Percentiles rank a stretch among this genome's conserved stretches.
phyloP scores from a whole-genome alignment of 2,113 vertebrate genomes.

The Cyanistes caeruleus region DNA sequence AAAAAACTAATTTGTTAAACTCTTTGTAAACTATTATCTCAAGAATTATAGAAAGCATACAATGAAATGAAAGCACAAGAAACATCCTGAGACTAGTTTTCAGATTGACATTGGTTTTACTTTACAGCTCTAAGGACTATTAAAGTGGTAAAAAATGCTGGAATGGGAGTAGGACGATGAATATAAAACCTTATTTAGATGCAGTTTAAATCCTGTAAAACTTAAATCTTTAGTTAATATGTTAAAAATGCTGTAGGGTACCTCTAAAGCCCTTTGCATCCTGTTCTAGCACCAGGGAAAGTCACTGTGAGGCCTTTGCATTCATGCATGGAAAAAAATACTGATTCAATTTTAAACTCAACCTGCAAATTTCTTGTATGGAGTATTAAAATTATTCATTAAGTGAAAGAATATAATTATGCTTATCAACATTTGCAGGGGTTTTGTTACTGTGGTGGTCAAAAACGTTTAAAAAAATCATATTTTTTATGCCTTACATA shows the following conservation, averaged over 20 bases:
- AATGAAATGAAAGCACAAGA: not conserved
- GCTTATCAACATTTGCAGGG: not conserved
- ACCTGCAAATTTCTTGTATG: not conserved
- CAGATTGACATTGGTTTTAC: not conserved
- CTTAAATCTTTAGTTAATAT: not conserved
- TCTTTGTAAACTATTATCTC: not conserved
- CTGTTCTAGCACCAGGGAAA: not conserved
- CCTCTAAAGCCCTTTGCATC: not conserved
- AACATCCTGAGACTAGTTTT: not conserved
- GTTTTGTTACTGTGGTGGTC: not conserved
- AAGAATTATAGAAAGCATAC: not conserved
- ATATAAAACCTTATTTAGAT: not conserved
- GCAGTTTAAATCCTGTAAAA: not conserved
- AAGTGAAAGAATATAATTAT: not conserved
- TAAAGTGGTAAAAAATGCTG: not conserved
- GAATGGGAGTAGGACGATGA: not conserved
- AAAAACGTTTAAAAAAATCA: not conserved
- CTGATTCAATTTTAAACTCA: not conserved
- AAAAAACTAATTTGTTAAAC: not conserved
- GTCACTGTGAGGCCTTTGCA: not conserved
- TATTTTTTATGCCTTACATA: not conserved
- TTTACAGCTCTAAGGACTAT: not conserved
- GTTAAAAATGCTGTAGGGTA: not conserved
- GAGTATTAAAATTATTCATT: not conserved
- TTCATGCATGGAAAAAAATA: not conserved